Base-by-base conservation (phyloP, 2,888 invertebrate genomes). In the Ecliptopera silaceata region DNA sequence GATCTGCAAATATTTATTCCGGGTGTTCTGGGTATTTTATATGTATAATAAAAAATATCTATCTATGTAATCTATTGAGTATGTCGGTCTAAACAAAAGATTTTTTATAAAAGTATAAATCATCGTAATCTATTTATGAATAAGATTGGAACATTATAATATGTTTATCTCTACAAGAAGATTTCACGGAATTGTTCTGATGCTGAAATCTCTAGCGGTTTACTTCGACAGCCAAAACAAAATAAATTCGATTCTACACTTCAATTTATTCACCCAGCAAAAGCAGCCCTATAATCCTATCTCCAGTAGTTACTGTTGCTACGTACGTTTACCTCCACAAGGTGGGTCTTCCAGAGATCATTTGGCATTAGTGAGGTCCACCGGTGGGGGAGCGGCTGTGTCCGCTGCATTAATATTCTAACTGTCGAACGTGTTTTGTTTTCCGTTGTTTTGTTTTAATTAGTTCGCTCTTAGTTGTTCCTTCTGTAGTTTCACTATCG, bases 331-430 rank as follows among this genome's bases (percentile, higher is more conserved):
- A 69, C 66, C 61, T 61, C 22, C 15, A 39, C 31, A 53, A 69
- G 60, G 65, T 63, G 63, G 61, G 51, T 65, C 66, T 53, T 36
- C 59, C 58, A 65, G 66, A 69, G 75, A 84, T 84, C 81, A 82
- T 72, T 66, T 66, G 70, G 83, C 66, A 83, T 86, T 85, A 86
- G 80, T 68, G 73, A 73, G 72, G 73, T 75, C 71, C 64, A 61
- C 63, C 62, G 69, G 66, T 64, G 51, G 59, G 47, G 58, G 44
- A 13, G 26, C 20, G 32, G 61, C 54, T 42, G 49, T n/a, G n/a
- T n/a, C n/a, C 59, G 20, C 46, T 56, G 72, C 87, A 87, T 88
- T 86, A 88, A 86, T 88, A 88, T 88, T 88, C 87, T 80, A 87
- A 84, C 82, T 80, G 82, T 81, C 82, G 81, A 80, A 80, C 77